Conservation (phyloP, 1,140 invertebrate species). For the Lasioglossum baleicum region DNA sequence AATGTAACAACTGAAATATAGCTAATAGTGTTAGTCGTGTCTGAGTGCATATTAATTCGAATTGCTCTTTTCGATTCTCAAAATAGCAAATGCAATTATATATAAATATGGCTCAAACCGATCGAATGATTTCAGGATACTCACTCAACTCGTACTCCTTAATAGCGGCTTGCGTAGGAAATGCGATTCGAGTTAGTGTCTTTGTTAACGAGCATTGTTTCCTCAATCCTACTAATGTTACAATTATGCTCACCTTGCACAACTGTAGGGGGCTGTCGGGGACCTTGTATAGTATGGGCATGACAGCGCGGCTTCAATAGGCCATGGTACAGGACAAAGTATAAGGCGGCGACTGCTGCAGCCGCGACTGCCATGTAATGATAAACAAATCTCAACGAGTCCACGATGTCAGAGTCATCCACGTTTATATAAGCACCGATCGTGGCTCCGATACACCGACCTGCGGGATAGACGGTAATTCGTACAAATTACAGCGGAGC, state of each 20-base stretch:
- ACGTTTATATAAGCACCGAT: constrained; percentile 81
- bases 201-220: too few relatives aligned
- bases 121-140: constrained; percentile 26
- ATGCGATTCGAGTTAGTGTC: neutral
- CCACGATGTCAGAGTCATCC: constrained; percentile 66
- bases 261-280: constrained; percentile 78
- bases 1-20: neutral
- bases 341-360: constrained; percentile 82
- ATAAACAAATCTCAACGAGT: constrained; percentile 78
- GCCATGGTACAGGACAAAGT: constrained; percentile 86
- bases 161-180: constrained; percentile 63
- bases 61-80: neutral
- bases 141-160: constrained; percentile 68
- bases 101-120: neutral
- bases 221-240: too few relatives aligned
- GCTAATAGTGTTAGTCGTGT: neutral
- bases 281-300: constrained; percentile 81
- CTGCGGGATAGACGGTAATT: constrained; percentile 68
- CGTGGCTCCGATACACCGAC: constrained; percentile 84
- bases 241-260: constrained; percentile 73
- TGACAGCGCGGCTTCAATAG: constrained; percentile 86
- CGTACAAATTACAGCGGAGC: too few relatives aligned
- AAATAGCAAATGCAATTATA: neutral
- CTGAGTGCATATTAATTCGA: neutral
- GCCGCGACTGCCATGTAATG: constrained; percentile 83